phyloP scores from a whole-genome alignment of 2,888 invertebrate species.

The Rhodophaea formosa region DNA sequence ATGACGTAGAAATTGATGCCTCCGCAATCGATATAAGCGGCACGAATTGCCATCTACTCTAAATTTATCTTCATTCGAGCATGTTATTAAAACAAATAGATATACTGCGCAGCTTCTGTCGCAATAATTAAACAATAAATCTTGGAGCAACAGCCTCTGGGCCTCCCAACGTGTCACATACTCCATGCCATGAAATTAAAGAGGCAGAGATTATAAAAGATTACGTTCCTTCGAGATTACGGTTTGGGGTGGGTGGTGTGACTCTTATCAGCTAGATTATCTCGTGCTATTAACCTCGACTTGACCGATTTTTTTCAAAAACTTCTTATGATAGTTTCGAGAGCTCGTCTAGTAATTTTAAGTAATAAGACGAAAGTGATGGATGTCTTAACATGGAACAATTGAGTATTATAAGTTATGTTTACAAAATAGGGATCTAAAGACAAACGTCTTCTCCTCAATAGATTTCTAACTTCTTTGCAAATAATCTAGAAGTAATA shows the following conservation, averaged over 20 bases:
- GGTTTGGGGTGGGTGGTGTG: not conserved
- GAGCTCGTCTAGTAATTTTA: not conserved
- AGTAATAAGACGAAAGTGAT: too few species aligned
- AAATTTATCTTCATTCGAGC: constrained; percentile 44
- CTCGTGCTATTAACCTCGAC: constrained; percentile 8
- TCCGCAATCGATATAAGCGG: constrained; percentile 16
- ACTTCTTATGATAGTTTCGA: not conserved
- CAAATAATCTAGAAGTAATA: too few species aligned
- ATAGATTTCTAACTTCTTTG: too few species aligned
- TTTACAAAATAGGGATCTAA: not conserved
- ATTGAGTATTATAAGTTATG: too few species aligned
- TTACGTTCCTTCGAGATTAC: constrained; percentile 16
- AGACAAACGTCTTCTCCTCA: too few species aligned
- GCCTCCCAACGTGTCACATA: constrained; percentile 40
- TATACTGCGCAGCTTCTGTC: constrained; percentile 46
- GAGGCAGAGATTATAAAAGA: constrained; percentile 20
- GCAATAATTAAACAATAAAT: constrained; percentile 68
- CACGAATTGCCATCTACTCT: constrained; percentile 26
- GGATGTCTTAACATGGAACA: too few species aligned
- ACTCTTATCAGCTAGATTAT: constrained; percentile 15
- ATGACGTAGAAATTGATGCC: constrained; percentile 23
- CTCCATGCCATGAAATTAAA: constrained; percentile 26
- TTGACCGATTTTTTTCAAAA: constrained; percentile 3
- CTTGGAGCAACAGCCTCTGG: constrained; percentile 37
- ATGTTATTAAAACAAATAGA: constrained; percentile 67